phyloP scores from a whole-genome alignment of 2,113 vertebrate species.

The Sander vitreus region DNA sequence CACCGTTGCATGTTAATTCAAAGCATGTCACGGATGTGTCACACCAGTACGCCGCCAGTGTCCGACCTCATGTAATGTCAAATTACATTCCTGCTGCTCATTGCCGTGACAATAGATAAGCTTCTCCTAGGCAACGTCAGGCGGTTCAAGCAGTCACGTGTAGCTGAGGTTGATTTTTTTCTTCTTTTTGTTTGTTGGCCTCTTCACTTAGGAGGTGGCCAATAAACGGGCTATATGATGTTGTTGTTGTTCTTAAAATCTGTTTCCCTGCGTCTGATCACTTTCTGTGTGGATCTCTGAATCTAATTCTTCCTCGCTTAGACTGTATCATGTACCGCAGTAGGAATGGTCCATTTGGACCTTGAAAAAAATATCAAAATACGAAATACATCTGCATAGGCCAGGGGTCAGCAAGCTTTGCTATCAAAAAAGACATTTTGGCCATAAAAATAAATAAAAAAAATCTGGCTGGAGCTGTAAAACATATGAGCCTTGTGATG shows the following conservation, averaged over 20 bases:
- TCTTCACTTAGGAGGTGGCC: constrained; percentile 12
- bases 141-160: constrained; percentile 53
- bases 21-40: constrained; percentile 79
- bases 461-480: no score
- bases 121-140: constrained; percentile 68
- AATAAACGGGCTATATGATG: background rate
- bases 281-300: constrained; percentile 16
- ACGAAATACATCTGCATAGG: background rate
- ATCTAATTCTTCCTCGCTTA: constrained; percentile 6
- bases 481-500: no score
- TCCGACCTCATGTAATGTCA: constrained; percentile 80
- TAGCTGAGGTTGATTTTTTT: constrained; percentile 24
- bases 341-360: background rate
- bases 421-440: no score
- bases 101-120: constrained; percentile 80
- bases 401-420: no score
- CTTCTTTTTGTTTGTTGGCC: constrained; percentile 3
- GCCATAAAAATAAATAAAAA: no score
- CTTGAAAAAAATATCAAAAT: background rate
- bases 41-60: constrained; percentile 73
- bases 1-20: constrained; percentile 79
- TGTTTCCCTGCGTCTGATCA: constrained; percentile 13
- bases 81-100: constrained; percentile 79
- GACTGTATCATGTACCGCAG: background rate
- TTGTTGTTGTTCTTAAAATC: constrained; percentile 26